Evolutionary conservation across 2,888 invertebrate species (phyloP).

Genomic region (Isoperla grammatica): DNA sequence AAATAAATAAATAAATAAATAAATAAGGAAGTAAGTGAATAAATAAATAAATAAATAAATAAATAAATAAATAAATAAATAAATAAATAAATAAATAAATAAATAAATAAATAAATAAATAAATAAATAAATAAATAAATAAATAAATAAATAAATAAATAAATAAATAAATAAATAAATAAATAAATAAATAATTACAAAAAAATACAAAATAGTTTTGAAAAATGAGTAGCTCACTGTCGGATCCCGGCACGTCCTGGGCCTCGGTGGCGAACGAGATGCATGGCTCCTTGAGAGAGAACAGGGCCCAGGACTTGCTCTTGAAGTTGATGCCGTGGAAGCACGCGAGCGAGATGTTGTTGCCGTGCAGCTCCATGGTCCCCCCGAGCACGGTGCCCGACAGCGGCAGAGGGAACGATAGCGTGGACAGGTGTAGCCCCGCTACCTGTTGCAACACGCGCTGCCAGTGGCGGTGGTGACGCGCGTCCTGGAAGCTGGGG

Average conservation of each 20-base stretch:
- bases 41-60: no score
- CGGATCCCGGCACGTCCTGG: slow-evolving; percentile 70
- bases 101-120: no score
- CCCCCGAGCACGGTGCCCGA: slow-evolving; percentile 78
- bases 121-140: no score
- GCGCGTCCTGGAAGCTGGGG: slow-evolving; percentile 53
- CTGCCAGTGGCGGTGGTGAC: slow-evolving; percentile 95
- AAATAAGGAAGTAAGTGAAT: no score
- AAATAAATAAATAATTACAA: slow-evolving; percentile 21
- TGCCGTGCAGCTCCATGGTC: slow-evolving; percentile 75
- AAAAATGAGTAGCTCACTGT: slow-evolving; percentile 32
- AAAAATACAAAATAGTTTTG: no score
- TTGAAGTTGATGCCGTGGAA: slow-evolving; percentile 97
- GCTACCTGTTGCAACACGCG: slow-evolving; percentile 75
- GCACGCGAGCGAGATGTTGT: slow-evolving; percentile 88
- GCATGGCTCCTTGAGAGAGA: slow-evolving; percentile 87
- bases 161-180: no score
- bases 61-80: slow-evolving; percentile 5
- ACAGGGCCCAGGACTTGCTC: slow-evolving; percentile 93
- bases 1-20: no score
- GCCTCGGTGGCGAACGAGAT: slow-evolving; percentile 92
- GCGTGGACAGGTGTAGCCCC: slow-evolving; percentile 69
- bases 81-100: slow-evolving; percentile 14
- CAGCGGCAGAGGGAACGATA: slow-evolving; percentile 61
- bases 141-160: no score